Evolutionary conservation across 2,797 vertebrate genomes (phyloP), one percentile per base, ranked within the genome.

Genomic region (Enteromius treurensis): DNA sequence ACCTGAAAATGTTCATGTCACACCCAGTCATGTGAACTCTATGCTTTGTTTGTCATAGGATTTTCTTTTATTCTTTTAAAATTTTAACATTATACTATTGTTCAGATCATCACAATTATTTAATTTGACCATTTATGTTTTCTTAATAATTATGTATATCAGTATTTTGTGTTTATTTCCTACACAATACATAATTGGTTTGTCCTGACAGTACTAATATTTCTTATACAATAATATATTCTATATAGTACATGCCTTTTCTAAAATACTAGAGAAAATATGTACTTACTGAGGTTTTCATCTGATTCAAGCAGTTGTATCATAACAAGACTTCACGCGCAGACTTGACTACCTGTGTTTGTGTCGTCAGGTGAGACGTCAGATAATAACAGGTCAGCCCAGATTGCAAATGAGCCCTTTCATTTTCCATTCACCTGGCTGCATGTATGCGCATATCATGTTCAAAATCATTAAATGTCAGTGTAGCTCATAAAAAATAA

Each of bases 281-380:
- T 32, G 67, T 68, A 82, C 81, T 82, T 68, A 82, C 81, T n/a
- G 26, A 45, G 23, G 7, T 65, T 67, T 55, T 42, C 4, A 32
- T 47, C 17, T 45, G 4, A 65, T 58, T 68, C n/a, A 26, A 40
- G 65, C 47, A 19, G 64, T 79, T 29, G 37, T 19, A 53, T 62
- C 8, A 11, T 65, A 42, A 34, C 6, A 6, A 65, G 77, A 37
- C 77, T 79, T 34, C 5, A 15, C 10, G 0, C 1, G 14, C 8
- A n/a, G 23, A 40, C 58, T n/a, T 65, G 80, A 29, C 45, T 53
- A 53, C 15, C 5, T 75, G 62, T 76, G 10, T 14, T 69, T 76
- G 13, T 77, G 23, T 77, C 1, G 1, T 47, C 15, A 8, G 58
- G 19, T 55, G 42, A 23, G 3, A 5, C 7, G n/a, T 64, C 58